Base-by-base conservation (phyloP, 2,888 invertebrate species). In the Pyrochroa serraticornis region DNA sequence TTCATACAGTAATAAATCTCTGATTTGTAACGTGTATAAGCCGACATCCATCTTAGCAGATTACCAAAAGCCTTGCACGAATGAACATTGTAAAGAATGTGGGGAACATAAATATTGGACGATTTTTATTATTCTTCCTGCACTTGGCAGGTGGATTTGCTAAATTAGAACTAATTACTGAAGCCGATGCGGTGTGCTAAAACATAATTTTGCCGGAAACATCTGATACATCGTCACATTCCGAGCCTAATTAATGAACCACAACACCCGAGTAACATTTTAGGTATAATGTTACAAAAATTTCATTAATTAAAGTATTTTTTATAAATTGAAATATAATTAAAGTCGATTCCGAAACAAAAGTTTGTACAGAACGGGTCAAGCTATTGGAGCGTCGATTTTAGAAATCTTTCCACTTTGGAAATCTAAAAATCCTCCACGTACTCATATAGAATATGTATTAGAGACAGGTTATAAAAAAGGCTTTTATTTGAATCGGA, bases 371-470 rank as follows among this genome's bases (percentile, higher is more conserved):
- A 22, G 22, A 22, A 22, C 22, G 22, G 22, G 22, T 22, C 22
- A 22, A 22, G 22, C 22, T 22, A 1, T 35, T 35, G n/a, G 36
- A 10, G n/a, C 2, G 10, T 22, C 22, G 22, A 22, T 22, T 22
- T 22, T 22, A 36, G 34, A 45, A 45, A 12, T 45, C 45, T 45
- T 49, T 33, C 31, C 9, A 31, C n/a, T 48, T 31, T 6, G 12
- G 1, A 32, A 41, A 32, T 30, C 13, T 31, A 47, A 57, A 66
- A 66, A 54, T 62, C 60, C 54, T 60, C 56, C 63, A 67, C 62
- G 64, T 63, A 68, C 66, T 58, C 62, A 64, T 56, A 63, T 62
- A 57, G 65, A 65, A 66, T 69, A 69, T 66, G 62, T 67, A 65
- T 64, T 63, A 63, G 63, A 66, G 50, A 65, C 53, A 61, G 60